A percentile compares a stretch with the other conserved stretches of the same genome.
These are phyloP conservation scores for Chydorus sphaericus DNA, from an alignment of 2,888 invertebrate species.

Conservation along the genomic window DNA sequence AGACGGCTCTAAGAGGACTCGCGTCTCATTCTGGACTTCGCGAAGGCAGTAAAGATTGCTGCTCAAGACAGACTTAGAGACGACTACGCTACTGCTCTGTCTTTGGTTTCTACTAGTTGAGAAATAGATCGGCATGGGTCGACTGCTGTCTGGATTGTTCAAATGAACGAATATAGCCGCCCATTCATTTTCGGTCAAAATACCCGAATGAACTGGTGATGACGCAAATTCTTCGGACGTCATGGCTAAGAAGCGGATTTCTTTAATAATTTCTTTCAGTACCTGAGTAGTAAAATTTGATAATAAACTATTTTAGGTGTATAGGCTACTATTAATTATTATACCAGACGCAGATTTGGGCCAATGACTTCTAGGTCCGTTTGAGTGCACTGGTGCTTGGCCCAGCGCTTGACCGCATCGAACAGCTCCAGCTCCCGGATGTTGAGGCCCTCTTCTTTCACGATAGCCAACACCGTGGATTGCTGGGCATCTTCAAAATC, in stretches of 20 bases:
- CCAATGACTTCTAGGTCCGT: slow-evolving; percentile 25
- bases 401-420: slow-evolving; percentile 51
- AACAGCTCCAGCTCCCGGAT: slow-evolving; percentile 62
- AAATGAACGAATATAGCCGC: slow-evolving; percentile 71
- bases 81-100: no score
- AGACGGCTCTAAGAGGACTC: slow-evolving; percentile 47
- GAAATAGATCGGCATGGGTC: slow-evolving; percentile 17
- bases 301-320: no score
- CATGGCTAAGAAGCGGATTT: slow-evolving; percentile 63
- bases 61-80: no score
- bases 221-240: slow-evolving; percentile 69
- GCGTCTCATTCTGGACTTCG: neutral
- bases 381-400: slow-evolving; percentile 39
- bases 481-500: slow-evolving; percentile 65
- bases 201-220: slow-evolving; percentile 53
- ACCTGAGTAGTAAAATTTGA: slow-evolving; percentile 12
- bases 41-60: neutral
- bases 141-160: slow-evolving; percentile 43
- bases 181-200: slow-evolving; percentile 59
- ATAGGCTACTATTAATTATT: no score
- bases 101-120: neutral
- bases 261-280: slow-evolving; percentile 41
- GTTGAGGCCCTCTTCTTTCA: slow-evolving; percentile 56
- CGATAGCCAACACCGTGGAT: slow-evolving; percentile 54
- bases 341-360: slow-evolving; percentile 19